Conservation (phyloP, 2,888 invertebrate species). For the Dioctria rufipes region DNA sequence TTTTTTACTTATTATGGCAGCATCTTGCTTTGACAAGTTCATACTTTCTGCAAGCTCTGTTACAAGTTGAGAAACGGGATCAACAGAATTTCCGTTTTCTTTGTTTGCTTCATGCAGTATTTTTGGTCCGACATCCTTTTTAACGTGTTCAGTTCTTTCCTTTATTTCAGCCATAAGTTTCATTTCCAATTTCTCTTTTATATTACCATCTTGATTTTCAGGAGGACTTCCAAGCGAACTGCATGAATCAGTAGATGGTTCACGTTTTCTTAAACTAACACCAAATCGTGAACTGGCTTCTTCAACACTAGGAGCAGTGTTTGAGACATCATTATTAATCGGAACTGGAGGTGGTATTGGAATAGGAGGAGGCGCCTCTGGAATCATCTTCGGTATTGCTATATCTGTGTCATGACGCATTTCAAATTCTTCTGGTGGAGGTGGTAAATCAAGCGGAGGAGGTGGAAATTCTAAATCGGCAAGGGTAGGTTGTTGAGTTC, state of each 20-base stretch:
- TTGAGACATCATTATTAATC: slow-evolving; percentile 74
- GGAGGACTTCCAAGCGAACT: slow-evolving; percentile 73
- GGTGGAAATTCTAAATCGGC: slow-evolving; percentile 92
- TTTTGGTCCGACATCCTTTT: slow-evolving; percentile 74
- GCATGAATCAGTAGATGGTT: slow-evolving; percentile 76
- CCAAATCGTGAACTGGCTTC: slow-evolving; percentile 82
- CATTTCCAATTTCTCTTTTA: slow-evolving; percentile 87
- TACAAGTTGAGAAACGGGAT: slow-evolving; percentile 86
- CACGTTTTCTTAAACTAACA: slow-evolving; percentile 79
- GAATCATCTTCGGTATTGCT: slow-evolving; percentile 61
- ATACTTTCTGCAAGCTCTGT: slow-evolving; percentile 89
- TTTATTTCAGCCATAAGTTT: slow-evolving; percentile 89
- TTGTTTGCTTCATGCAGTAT: slow-evolving; percentile 59
- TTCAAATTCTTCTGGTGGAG: slow-evolving; percentile 80
- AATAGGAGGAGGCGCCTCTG: slow-evolving; percentile 61
- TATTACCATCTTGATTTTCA: slow-evolving; percentile 67
- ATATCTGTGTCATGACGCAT: slow-evolving; percentile 62
- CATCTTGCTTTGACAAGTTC: slow-evolving; percentile 74
- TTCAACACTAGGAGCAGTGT: slow-evolving; percentile 79
- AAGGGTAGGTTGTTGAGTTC: slow-evolving; percentile 80
- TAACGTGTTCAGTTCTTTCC: slow-evolving; percentile 81
- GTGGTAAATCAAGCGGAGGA: slow-evolving; percentile 85
- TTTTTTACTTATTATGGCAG: slow-evolving; percentile 54
- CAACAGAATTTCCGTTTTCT: slow-evolving; percentile 72
- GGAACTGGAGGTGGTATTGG: slow-evolving; percentile 65